Evolutionary conservation across 2,888 invertebrate genomes (phyloP), one percentile per base, ranked within the genome.

Genomic region (Neoascia interrupta): DNA sequence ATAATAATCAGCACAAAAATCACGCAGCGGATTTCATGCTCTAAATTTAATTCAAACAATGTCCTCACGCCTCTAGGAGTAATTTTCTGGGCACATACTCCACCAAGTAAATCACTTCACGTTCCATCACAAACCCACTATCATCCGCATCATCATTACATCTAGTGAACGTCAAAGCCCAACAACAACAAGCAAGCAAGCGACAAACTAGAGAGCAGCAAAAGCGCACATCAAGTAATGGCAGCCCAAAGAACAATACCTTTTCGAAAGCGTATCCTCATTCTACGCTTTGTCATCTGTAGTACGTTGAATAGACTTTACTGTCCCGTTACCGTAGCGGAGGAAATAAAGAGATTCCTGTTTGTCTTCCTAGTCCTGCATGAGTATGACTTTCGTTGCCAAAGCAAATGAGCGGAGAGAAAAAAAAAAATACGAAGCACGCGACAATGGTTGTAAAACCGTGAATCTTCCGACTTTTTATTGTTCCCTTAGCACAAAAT

Each of bases 401-500:
- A 69, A 54, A 63, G 63, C 37, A 43, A 68, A 49, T 39, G 28
- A 56, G 54, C 39, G 2, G 3, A 31, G 3, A 31, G 3, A 31
- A 31, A n/a, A 61, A 15, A 68, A 21, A 51, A 45, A 54, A 53
- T 13, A 34, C 26, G 19, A 43, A 61, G 53, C 56, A 37, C n/a
- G 4, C n/a, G 31, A 19, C 53, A 39, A 76, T 51, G 64, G 70
- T 45, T 76, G 76, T 75, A 75, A 75, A 75, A 69, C 69, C 69
- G 56, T 76, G 47, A 69, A 53, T 47, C 60, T 53, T 76, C 58
- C 47, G 64, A 34, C 58, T 58, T 64, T 70, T 75, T 69, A 75
- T 69, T 75, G 69, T 75, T 49, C 37, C 69, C 69, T 63, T 69
- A 63, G 63, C 75, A 70, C 64, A 70, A 76, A 70, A 53, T 53